Evolutionary conservation across 2,888 invertebrate genomes (phyloP).

Genomic region (Agonopterix heracliana): DNA sequence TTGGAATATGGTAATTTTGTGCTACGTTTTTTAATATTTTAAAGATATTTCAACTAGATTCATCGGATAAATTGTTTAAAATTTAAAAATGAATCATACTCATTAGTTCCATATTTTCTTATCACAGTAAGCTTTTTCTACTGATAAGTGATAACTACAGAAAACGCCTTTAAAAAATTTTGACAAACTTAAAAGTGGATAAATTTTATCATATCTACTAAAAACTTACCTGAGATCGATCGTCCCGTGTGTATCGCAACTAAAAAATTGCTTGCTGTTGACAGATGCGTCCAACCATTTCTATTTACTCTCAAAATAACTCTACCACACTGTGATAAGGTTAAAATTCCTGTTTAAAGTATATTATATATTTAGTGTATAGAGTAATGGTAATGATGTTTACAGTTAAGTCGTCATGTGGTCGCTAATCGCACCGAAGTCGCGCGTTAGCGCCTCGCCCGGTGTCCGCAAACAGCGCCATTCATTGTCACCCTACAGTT

Average conservation of each 20-base stretch:
- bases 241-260: not conserved
- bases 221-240: not conserved
- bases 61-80: no score
- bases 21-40: no score
- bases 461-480: slow-evolving; percentile 69
- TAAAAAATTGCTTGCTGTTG: slow-evolving; percentile 42
- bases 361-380: slow-evolving; percentile 18
- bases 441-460: slow-evolving; percentile 73
- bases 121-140: no score
- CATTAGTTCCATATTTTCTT: no score
- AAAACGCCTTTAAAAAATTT: not conserved
- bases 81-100: no score
- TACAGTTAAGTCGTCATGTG: slow-evolving; percentile 48
- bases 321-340: slow-evolving; percentile 23
- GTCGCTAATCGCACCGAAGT: slow-evolving; percentile 50
- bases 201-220: no score
- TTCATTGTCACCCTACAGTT: slow-evolving; percentile 32
- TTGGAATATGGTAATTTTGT: no score
- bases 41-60: no score
- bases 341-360: slow-evolving; percentile 19
- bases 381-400: slow-evolving; percentile 57
- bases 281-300: slow-evolving; percentile 30
- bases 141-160: not conserved
- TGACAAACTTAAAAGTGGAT: not conserved
- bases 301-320: slow-evolving; percentile 11